Percentiles rank a stretch among this genome's conserved stretches.
Conservation (phyloP, 2,797 vertebrate genomes). For the Sardinella longiceps region DNA sequence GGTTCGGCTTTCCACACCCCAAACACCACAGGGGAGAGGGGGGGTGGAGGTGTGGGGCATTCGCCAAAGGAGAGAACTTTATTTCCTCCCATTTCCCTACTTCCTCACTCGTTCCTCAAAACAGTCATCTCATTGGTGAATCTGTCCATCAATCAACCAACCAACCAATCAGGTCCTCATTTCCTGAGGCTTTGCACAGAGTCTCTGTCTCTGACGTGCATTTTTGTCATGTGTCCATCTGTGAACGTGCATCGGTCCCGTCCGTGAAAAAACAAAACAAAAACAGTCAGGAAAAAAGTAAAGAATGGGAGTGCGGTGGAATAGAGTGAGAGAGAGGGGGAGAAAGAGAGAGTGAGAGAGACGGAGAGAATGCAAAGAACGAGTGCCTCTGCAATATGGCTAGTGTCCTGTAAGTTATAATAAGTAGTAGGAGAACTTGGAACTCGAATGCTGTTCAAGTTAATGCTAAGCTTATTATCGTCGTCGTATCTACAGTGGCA, state of each 20-base stretch:
- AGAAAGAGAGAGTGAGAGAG: constrained; percentile 44
- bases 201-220: constrained; percentile 73
- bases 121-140: not conserved
- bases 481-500: not conserved
- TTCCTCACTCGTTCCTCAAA: constrained; percentile 11
- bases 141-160: constrained; percentile 24
- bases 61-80: constrained; percentile 35
- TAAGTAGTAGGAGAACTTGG: not conserved
- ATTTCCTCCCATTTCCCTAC: not conserved
- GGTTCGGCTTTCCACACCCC: not conserved
- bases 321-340: constrained; percentile 40
- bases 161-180: not conserved
- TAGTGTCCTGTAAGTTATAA: not conserved
- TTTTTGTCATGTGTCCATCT: constrained; percentile 39
- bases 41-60: not conserved
- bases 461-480: not conserved
- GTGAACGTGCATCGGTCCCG: constrained; percentile 4
- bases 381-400: not conserved
- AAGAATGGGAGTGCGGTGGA: constrained; percentile 55
- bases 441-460: not conserved
- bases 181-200: constrained; percentile 66
- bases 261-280: not conserved
- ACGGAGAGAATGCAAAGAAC: constrained; percentile 47
- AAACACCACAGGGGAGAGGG: not conserved
- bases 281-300: not conserved